Evolutionary conservation across 2,113 vertebrate species (phyloP), one percentile per base, ranked within the genome.

Genomic region (Propithecus coquereli): DNA sequence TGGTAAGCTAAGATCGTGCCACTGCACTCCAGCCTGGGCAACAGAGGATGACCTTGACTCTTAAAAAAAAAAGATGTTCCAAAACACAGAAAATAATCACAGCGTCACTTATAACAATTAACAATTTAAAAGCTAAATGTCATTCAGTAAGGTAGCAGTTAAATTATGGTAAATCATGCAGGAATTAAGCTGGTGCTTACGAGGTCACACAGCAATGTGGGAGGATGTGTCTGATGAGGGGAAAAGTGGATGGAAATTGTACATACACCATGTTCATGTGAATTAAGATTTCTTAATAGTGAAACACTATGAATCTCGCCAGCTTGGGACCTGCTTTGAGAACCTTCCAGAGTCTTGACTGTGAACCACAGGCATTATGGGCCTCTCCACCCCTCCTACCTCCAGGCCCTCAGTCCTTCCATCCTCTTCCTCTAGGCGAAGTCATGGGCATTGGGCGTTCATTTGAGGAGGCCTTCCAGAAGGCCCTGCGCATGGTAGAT

Each of bases 381-480:
- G 25, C 1, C 30, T 30, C 57, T 7, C 11, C 40, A 40, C 27
- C 2, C 4, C 3, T 23, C 10, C 12, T 37, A 12, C 52, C 16
- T 6, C 50, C 40, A 14, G 2, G 8, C 25, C 34, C 73, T 65
- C n/a, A 47, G 2, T 61, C 30, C 43, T 57, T n/a, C 9, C 52
- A 5, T 87, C 70, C 52, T 89, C 0, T 59, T 70, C 73, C 0
- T 40, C 1, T 97, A 99, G 99, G 99, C 4, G 99, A 99, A 98
- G 99, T 99, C 83, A 99, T 99, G 99, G 99, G 99, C 50, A 99
- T 99, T 0, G 99, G 99, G 2, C 99, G 99, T 7, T 99, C 98
- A 94, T 99, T 99, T 2, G 99, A 99, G 97, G 99, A 99, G 97
- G 99, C 99, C 5, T 99, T 99, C 98, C 99, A 99, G 98, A 99